phyloP scores from a whole-genome alignment of 2,797 vertebrate genomes.

The Gymnopithys bicolor region DNA sequence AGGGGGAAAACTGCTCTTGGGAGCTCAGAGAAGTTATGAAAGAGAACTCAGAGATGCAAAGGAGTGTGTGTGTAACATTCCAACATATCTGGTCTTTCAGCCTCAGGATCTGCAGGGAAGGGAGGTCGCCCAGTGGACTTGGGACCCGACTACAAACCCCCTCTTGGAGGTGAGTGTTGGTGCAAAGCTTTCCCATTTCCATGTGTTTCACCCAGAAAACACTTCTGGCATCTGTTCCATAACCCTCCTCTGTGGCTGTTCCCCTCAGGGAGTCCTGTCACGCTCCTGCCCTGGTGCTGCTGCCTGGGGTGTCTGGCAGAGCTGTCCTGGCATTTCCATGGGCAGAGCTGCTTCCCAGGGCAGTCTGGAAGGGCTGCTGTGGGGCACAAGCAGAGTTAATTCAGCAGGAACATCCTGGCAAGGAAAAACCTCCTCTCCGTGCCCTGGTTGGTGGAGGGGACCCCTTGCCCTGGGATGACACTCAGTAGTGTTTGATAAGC shows the following conservation, averaged over 20 bases:
- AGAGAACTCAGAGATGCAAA: background rate
- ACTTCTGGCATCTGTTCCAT: background rate
- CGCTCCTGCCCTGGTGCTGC: background rate
- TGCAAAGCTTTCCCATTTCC: background rate
- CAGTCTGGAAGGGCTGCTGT: background rate
- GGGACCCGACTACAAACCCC: constrained; percentile 80
- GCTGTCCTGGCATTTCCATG: background rate
- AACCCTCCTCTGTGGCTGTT: background rate
- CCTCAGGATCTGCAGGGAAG: constrained; percentile 86
- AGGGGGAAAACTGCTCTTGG: background rate
- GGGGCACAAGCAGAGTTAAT: background rate
- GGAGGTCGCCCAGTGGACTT: constrained; percentile 76
- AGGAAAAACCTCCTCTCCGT: background rate
- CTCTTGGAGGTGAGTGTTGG: constrained; percentile 82
- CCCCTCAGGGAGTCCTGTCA: background rate
- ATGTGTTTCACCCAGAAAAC: background rate
- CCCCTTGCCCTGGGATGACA: background rate
- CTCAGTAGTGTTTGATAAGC: background rate
- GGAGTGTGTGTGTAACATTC: background rate
- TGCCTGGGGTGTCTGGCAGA: background rate
- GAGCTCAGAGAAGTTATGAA: background rate
- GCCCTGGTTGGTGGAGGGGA: background rate
- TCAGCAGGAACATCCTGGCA: background rate
- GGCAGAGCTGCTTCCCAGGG: background rate
- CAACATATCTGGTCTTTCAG: constrained; percentile 68